Evolutionary conservation across 2,113 vertebrate genomes (phyloP).

Genomic region (Illadopsis cleaveri): DNA sequence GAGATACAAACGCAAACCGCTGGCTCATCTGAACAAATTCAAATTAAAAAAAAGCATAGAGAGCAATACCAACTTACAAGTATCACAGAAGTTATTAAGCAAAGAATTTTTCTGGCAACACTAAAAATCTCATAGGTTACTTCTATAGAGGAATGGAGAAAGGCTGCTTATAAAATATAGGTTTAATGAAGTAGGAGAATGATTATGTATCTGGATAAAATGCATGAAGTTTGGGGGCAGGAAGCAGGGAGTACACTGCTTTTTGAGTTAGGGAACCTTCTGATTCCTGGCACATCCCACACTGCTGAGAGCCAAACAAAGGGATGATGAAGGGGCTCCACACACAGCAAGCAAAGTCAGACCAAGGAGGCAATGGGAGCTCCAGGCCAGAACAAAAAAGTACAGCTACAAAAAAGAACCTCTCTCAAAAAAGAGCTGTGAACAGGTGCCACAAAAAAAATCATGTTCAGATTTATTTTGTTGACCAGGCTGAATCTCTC

Average conservation of each 20-base stretch:
- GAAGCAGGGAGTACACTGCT: not conserved
- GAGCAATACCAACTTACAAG: not conserved
- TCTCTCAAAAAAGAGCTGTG: not conserved
- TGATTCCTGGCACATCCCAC: not conserved
- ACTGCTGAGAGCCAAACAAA: not conserved
- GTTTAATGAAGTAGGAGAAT: not conserved
- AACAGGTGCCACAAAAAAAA: not conserved
- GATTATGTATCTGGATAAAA: not conserved
- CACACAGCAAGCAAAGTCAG: not conserved
- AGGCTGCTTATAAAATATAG: not conserved
- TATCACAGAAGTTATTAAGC: not conserved
- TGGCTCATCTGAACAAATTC: not conserved
- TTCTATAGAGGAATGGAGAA: not conserved
- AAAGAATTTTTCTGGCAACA: not conserved
- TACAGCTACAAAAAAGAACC: not conserved
- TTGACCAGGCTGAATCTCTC: not conserved
- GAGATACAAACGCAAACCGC: not conserved
- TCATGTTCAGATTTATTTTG: not conserved
- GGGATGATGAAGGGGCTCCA: not conserved
- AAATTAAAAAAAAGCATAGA: not conserved
- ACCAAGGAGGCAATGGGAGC: not conserved
- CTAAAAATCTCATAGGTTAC: not conserved
- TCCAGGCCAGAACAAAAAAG: not conserved
- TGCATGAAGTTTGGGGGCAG: not conserved
- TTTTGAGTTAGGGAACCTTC: not conserved